A percentile compares a stretch with the other conserved stretches of the same genome.
These are phyloP conservation scores for Micronycteris hirsuta DNA, from an alignment of 2,113 vertebrate species.

Conservation along the genomic window DNA sequence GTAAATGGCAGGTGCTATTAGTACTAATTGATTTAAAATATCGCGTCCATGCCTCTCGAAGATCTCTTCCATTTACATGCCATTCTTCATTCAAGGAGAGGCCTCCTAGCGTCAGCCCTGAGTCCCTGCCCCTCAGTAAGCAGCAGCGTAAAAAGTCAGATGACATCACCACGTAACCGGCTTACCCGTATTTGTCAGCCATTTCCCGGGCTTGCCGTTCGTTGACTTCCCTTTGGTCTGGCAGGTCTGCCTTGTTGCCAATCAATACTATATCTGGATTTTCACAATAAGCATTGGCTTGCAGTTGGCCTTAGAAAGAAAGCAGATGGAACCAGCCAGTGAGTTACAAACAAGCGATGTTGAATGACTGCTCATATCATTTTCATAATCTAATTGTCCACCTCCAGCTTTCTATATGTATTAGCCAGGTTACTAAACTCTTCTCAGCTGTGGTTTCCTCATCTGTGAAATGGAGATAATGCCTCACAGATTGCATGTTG, in stretches of 20 bases:
- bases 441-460: neutral
- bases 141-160: neutral
- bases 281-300: constrained; percentile 97
- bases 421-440: neutral
- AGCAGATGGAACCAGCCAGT: constrained; percentile 44
- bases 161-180: neutral
- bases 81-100: neutral
- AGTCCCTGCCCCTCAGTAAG: neutral
- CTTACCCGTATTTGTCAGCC: constrained; percentile 94
- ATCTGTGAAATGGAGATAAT: neutral
- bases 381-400: neutral
- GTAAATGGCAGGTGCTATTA: neutral
- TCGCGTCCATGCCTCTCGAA: neutral
- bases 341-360: constrained; percentile 43
- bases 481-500: neutral
- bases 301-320: constrained; percentile 87
- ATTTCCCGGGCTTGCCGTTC: constrained; percentile 94
- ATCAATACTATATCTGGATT: constrained; percentile 95
- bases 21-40: neutral
- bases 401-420: neutral
- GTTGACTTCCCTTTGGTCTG: constrained; percentile 93
- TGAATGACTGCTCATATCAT: constrained; percentile 1
- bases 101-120: neutral
- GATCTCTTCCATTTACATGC: neutral
- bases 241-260: constrained; percentile 94